These are phyloP conservation scores for Platichthys flesus DNA, from an alignment of 2,113 vertebrate genomes.

Conservation along the genomic window DNA sequence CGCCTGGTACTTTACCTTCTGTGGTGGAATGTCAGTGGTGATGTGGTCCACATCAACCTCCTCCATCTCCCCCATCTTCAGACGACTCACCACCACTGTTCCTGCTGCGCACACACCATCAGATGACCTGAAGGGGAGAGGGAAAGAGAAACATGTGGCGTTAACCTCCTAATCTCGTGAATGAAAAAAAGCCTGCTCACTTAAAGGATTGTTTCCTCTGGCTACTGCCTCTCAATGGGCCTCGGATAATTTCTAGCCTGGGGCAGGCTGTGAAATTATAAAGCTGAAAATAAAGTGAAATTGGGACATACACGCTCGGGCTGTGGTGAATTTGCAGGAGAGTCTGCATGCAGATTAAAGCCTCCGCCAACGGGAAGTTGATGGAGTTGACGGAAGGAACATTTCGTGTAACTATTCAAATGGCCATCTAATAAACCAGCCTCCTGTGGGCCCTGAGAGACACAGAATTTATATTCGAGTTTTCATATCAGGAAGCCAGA, in stretches of 20 bases:
- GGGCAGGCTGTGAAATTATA: slow-evolving; percentile 50
- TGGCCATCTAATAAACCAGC: slow-evolving; percentile 47
- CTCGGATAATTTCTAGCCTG: slow-evolving; percentile 43
- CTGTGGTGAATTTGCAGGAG: slow-evolving; percentile 26
- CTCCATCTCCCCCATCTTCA: slow-evolving; percentile 96
- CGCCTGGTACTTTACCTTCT: slow-evolving; percentile 61
- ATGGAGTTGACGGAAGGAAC: slow-evolving; percentile 29
- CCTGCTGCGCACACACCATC: slow-evolving; percentile 93
- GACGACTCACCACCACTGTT: slow-evolving; percentile 90
- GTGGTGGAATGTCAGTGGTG: slow-evolving; percentile 80
- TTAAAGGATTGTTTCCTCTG: slow-evolving; percentile 21
- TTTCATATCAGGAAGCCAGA: slow-evolving; percentile 61
- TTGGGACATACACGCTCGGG: slow-evolving; percentile 35
- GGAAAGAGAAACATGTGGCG: neutral
- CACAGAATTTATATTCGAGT: slow-evolving; percentile 51
- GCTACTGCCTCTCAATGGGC: neutral
- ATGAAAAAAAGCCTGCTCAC: slow-evolving; percentile 25
- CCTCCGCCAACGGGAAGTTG: slow-evolving; percentile 9
- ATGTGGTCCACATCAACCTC: slow-evolving; percentile 89
- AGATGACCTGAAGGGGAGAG: slow-evolving; percentile 83
- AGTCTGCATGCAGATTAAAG: slow-evolving; percentile 43
- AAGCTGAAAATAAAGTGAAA: slow-evolving; percentile 44
- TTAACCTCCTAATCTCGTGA: slow-evolving; percentile 22
- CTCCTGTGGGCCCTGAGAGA: slow-evolving; percentile 45
- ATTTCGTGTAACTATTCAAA: slow-evolving; percentile 51